phyloP scores from a whole-genome alignment of 30 jellyfish, hydroid and myxozoan species.

The Turritopsis rubra region DNA sequence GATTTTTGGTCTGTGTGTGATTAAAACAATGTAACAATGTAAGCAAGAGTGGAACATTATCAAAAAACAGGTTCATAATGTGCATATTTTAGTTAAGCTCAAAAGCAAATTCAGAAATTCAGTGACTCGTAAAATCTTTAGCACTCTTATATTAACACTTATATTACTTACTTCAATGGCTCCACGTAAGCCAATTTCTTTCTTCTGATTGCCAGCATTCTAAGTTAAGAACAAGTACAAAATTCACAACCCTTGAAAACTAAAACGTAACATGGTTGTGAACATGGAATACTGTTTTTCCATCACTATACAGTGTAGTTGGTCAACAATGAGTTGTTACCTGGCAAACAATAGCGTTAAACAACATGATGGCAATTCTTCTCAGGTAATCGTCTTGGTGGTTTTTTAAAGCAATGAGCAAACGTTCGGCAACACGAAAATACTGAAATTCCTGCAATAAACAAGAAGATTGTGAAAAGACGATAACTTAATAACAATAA shows the following conservation, averaged over 20 bases:
- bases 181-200: slow-evolving; percentile 39
- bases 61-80: no score
- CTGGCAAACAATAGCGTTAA: slow-evolving; percentile 47
- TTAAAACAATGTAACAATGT: no score
- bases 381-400: slow-evolving; percentile 33
- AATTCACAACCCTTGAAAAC: no score
- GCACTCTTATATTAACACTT: no score
- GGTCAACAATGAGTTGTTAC: slow-evolving; percentile 15
- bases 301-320: neutral
- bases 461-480: no score
- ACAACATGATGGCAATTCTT: slow-evolving; percentile 33
- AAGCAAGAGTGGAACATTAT: no score
- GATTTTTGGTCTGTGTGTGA: no score
- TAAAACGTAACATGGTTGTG: neutral
- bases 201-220: slow-evolving; percentile 21
- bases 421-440: slow-evolving; percentile 23
- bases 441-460: slow-evolving; percentile 37
- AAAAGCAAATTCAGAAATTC: no score
- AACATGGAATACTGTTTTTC: neutral
- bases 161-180: slow-evolving; percentile 36
- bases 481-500: no score
- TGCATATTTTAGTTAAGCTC: no score
- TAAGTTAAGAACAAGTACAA: neutral
- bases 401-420: slow-evolving; percentile 32
- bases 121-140: no score